Conservation (phyloP, 37 sponge, comb jelly and placozoan species). For the Tethya wilhelma region DNA sequence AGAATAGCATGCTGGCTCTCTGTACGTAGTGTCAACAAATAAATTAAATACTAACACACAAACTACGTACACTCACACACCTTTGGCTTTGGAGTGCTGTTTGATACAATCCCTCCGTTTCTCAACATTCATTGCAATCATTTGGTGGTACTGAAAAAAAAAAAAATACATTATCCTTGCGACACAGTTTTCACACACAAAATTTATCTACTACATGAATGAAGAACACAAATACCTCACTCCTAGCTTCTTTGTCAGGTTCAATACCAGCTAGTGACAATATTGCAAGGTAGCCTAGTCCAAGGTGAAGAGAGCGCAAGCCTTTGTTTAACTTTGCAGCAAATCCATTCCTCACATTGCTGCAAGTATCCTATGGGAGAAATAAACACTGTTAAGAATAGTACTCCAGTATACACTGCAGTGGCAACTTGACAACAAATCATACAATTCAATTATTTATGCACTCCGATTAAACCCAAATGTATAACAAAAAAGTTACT, state of each 20-base stretch:
- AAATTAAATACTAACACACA: neutral
- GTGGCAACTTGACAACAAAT: neutral
- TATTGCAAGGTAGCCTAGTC: conserved; percentile 70
- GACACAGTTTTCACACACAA: neutral
- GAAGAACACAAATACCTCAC: conserved; percentile 30
- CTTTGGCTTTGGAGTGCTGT: conserved; percentile 46
- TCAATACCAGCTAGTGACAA: conserved; percentile 74
- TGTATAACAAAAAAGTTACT: neutral
- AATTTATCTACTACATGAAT: neutral
- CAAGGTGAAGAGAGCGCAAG: conserved; percentile 53
- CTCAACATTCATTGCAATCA: conserved; percentile 33
- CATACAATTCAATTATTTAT: neutral
- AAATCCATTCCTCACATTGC: conserved; percentile 73
- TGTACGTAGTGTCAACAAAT: conserved; percentile 6
- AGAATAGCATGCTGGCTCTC: conserved; percentile 65
- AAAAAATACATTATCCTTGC: neutral
- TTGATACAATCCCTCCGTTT: conserved; percentile 49
- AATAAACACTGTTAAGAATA: too few species aligned
- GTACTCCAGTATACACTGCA: neutral
- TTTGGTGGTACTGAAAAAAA: conserved; percentile 3
- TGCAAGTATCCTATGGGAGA: conserved; percentile 74
- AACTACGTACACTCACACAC: conserved; percentile 1
- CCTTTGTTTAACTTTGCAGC: conserved; percentile 66
- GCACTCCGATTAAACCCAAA: neutral
- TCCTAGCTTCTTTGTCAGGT: conserved; percentile 33